A percentile compares a stretch with the other conserved stretches of the same genome.
Conservation (phyloP, 2,888 invertebrate genomes). For the Heliconius hortense region DNA sequence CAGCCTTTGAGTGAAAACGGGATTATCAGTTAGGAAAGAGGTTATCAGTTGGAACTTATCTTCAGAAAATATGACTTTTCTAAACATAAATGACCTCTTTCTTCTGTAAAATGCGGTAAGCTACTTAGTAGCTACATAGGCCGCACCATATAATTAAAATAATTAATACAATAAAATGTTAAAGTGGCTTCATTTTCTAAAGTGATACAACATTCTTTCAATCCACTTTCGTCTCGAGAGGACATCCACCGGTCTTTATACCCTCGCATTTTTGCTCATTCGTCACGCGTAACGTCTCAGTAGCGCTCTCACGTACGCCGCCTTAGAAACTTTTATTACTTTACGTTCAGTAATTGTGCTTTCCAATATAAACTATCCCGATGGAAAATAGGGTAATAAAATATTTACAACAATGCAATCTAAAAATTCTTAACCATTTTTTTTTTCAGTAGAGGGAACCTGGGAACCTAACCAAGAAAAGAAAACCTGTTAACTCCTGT, state of each 20-base stretch:
- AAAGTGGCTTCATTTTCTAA: conserved; percentile 62
- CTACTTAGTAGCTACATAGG: not conserved
- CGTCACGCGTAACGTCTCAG: conserved; percentile 71
- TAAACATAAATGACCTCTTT: not conserved
- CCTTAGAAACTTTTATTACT: conserved; percentile 70
- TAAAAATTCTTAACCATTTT: conserved; percentile 5
- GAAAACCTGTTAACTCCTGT: too few species aligned
- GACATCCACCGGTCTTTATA: conserved; percentile 50
- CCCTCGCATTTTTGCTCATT: conserved; percentile 60
- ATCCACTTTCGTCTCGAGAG: conserved; percentile 57
- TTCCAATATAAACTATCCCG: conserved; percentile 41
- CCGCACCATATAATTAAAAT: not conserved
- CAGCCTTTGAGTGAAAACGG: not conserved
- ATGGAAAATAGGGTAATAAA: conserved; percentile 42
- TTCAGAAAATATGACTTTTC: not conserved
- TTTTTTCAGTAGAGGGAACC: too few species aligned
- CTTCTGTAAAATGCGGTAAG: not conserved
- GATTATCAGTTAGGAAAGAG: too few species aligned
- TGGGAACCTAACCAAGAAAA: too few species aligned
- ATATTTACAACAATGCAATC: conserved; percentile 11
- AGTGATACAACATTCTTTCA: conserved; percentile 60
- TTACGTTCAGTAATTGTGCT: conserved; percentile 64
- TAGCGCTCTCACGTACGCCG: conserved; percentile 66
- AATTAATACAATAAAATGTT: conserved; percentile 50
- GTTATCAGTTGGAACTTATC: not conserved